Evolutionary conservation across 2,888 invertebrate species (phyloP), one percentile per base, ranked within the genome.

Genomic region (Litoditis marina): DNA sequence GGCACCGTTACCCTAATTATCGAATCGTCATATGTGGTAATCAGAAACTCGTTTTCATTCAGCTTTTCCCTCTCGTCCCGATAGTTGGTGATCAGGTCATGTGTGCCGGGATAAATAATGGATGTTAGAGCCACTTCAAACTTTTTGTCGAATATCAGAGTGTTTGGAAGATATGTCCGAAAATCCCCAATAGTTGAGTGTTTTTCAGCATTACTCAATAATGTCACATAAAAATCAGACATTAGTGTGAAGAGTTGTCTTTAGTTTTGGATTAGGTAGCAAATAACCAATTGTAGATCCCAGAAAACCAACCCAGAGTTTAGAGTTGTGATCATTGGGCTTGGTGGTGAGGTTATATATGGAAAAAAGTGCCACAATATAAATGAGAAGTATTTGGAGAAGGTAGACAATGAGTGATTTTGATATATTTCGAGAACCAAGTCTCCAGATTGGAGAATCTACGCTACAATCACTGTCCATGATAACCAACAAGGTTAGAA

Each of bases 321-420:
- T 39, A 39, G 11, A 11, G 13, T 39, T 11, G 11, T 39, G 13
- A 11, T 39, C 13, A 13, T 11, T 13, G 11, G 11, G 39, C 47
- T 22, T 47, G 39, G 59, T 31, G 47, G 51, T 47, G 27, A 60
- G 39, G 42, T 60, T 52, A 53, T 53, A 60, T 3, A 60, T 7
- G 16, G 60, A 34, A 51, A 52, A 36, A 32, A 53, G 32, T 28
- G 46, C 22, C n/a, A 53, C 53, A 44, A 42, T 31, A 30, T 60
- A 60, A 52, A 60, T 60, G 13, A 60, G 49, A 16, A 51, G n/a
- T 19, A 60, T 51, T 52, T 60, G 60, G n/a, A 52, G 36, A 19
- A 28, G 16, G 31, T 51, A 60, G 7, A 60, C 60, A 46, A 60
- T 34, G 3, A 60, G 34, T n/a, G 60, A 30, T 36, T 53, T 60